Percentiles rank a stretch among this genome's conserved stretches.
Conservation (phyloP, 2,113 vertebrate genomes). For the Apteryx mantelli region DNA sequence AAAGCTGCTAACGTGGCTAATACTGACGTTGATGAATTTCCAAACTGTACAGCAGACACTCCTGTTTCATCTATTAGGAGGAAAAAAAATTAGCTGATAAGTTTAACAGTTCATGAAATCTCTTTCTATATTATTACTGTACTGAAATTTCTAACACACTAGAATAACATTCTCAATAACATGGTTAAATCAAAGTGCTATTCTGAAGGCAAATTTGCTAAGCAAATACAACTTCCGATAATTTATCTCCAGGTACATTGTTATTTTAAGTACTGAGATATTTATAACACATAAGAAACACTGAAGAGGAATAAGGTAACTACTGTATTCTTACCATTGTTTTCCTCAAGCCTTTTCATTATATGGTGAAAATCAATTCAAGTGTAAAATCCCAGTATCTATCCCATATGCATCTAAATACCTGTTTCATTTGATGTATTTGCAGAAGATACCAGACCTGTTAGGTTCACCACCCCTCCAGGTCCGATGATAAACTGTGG, state of each 20-base stretch:
- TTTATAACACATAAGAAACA: neutral
- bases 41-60: slow-evolving; percentile 87
- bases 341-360: slow-evolving; percentile 50
- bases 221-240: neutral
- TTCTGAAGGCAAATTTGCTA: neutral
- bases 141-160: neutral
- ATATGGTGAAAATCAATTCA: slow-evolving; percentile 19
- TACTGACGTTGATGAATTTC: slow-evolving; percentile 87
- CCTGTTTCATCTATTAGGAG: slow-evolving; percentile 80
- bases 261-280: neutral
- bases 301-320: neutral
- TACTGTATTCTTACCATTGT: slow-evolving; percentile 54
- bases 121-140: neutral
- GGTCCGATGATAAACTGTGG: slow-evolving; percentile 91
- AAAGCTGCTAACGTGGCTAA: slow-evolving; percentile 88
- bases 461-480: slow-evolving; percentile 88
- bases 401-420: slow-evolving; percentile 66
- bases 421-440: slow-evolving; percentile 69
- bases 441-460: slow-evolving; percentile 83
- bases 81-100: neutral
- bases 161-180: neutral
- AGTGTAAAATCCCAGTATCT: slow-evolving; percentile 59
- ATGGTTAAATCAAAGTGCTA: neutral
- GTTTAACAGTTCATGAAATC: neutral
- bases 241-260: neutral